Conservation (phyloP, 2,797 vertebrate species). For the Pipistrellus pygmaeus region DNA sequence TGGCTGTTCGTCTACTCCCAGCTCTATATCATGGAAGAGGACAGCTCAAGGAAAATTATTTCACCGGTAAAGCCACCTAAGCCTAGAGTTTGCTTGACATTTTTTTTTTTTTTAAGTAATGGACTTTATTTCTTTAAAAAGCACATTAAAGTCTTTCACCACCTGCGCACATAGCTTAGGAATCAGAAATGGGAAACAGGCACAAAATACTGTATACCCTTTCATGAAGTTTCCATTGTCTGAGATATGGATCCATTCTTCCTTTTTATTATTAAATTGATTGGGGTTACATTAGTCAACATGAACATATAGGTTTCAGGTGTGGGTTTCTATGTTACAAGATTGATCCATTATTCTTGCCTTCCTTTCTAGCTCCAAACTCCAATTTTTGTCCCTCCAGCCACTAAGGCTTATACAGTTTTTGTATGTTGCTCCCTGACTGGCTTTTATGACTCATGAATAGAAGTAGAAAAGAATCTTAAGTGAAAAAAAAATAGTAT, state of each 20-base stretch:
- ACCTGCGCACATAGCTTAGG: neutral
- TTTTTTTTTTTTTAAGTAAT: neutral
- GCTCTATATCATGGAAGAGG: accelerated
- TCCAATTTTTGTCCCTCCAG: neutral
- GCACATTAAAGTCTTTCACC: neutral
- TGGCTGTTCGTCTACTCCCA: neutral
- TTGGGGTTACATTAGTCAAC: too few species aligned
- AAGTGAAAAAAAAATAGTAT: neutral
- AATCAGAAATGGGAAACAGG: neutral
- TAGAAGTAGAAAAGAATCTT: neutral
- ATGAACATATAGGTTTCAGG: too few species aligned
- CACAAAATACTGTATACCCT: neutral
- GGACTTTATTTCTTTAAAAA: neutral
- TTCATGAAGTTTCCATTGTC: neutral
- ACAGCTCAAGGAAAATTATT: neutral
- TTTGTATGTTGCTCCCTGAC: neutral
- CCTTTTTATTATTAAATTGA: too few species aligned
- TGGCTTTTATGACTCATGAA: neutral
- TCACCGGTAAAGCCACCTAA: neutral
- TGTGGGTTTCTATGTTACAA: too few species aligned
- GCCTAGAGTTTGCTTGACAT: neutral
- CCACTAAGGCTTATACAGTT: neutral
- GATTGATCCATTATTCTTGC: neutral
- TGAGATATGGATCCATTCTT: neutral
- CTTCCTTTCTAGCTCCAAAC: neutral